Conservation (phyloP, 1,140 invertebrate species). For the Macrobrachium nipponense region DNA sequence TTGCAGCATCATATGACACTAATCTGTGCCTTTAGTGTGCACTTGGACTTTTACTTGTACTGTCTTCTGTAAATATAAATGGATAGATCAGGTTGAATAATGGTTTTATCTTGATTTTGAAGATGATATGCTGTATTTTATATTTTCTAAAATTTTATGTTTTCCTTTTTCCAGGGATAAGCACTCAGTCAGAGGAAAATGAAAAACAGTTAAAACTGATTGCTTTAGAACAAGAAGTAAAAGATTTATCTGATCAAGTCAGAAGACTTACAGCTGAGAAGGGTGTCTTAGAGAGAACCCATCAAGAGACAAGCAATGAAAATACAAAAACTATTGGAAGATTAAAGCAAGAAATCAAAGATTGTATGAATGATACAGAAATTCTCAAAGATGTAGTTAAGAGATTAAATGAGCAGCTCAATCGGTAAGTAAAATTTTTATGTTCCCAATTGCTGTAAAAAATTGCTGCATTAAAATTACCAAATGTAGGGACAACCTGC, state of each 20-base stretch:
- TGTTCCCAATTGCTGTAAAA: neutral
- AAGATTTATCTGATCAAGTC: slow-evolving; percentile 16
- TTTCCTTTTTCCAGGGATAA: neutral
- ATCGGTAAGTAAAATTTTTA: slow-evolving; percentile 7
- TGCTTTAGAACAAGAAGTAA: slow-evolving; percentile 19
- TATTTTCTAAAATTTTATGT: neutral
- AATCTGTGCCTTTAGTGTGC: too few relatives aligned
- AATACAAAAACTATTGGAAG: slow-evolving; percentile 21
- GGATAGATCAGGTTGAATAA: too few relatives aligned
- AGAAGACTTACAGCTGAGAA: slow-evolving; percentile 13
- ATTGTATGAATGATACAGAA: slow-evolving; percentile 38
- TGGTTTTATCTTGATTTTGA: too few relatives aligned
- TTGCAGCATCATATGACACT: too few relatives aligned
- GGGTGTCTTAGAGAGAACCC: slow-evolving; percentile 21
- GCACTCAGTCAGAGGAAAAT: neutral
- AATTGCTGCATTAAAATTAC: neutral
- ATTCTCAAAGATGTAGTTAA: slow-evolving; percentile 49
- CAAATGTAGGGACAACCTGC: too few relatives aligned
- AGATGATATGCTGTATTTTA: too few relatives aligned
- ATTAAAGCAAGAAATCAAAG: slow-evolving; percentile 33
- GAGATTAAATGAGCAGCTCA: slow-evolving; percentile 45
- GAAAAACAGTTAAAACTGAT: neutral
- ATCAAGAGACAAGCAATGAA: slow-evolving; percentile 35
- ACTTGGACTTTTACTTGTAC: too few relatives aligned
- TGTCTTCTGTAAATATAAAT: too few relatives aligned